Base-by-base conservation (phyloP, 2,888 invertebrate genomes). In the Agrilus biguttatus region DNA sequence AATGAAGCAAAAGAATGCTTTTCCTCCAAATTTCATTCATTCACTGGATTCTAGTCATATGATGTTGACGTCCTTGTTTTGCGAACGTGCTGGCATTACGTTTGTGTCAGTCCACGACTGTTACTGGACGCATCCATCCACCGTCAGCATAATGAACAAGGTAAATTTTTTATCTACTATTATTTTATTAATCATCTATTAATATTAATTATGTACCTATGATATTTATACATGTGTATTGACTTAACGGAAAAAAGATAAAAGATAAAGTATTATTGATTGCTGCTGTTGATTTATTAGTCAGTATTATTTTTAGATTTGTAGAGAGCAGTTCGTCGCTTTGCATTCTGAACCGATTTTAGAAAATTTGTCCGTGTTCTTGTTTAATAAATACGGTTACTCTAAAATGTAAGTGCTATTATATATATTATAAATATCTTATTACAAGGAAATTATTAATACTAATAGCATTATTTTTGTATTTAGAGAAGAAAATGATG, bases 51-150 rank as follows among this genome's bases (percentile, higher is more conserved):
- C 97, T 41, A 81, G 84, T 58, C 98, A 99, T 69, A 99, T 99
- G 98, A 97, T 98, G 96, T 74, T 99, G 49, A 99, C 98, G 2
- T 86, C 95, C 8, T 71, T 99, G 54, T 73, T 82, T 66, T 89
- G 90, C 59, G 84, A 86, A 66, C 75, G 83, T 28, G 71, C 71
- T 6, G 90, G 83, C 1, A 72, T 96, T 42, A 84, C 89, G 36
- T 99, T 92, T 70, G 88, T 91, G 6, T 95, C 97, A 0, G 95
- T 99, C 17, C 98, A 99, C 67, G 98, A 99, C 68, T 98, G 97
- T 64, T 99, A 83, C 71, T 99, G 98, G 98, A 98, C 98, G 1
- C 98, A 99, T 67, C 83, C 97, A 1, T 75, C 75, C 51, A 78
- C 83, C 32, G 89, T 96, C 36, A 78, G 85, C 45, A 67, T 70